These are phyloP conservation scores for Dinoponera quadriceps DNA, from an alignment of 1,140 invertebrate species.

Conservation along the genomic window DNA sequence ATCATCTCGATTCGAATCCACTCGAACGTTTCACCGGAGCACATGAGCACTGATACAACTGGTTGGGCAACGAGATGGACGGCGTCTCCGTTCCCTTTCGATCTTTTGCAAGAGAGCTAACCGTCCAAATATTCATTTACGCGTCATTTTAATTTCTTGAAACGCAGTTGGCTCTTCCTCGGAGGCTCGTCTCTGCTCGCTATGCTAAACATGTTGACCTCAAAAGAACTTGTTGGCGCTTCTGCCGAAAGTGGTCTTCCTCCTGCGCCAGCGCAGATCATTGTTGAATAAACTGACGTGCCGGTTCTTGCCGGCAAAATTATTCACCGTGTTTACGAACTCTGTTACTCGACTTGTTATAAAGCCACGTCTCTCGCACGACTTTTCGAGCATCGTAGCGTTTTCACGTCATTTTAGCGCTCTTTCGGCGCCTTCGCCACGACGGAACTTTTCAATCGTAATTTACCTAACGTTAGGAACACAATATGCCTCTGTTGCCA, in stretches of 20 bases:
- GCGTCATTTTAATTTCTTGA: slow-evolving; percentile 1
- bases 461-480: neutral
- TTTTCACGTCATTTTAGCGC: neutral
- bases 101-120: slow-evolving; percentile 15
- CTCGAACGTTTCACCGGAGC: neutral
- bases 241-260: slow-evolving; percentile 5
- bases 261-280: neutral
- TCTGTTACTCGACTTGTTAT: neutral
- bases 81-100: neutral
- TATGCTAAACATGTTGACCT: neutral
- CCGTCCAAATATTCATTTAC: slow-evolving; percentile 39
- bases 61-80: neutral
- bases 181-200: slow-evolving; percentile 2
- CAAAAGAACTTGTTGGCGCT: neutral
- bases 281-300: slow-evolving; percentile 24
- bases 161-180: slow-evolving; percentile 3
- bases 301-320: slow-evolving; percentile 3
- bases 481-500: too few species aligned
- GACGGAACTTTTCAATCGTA: neutral
- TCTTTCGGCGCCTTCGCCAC: neutral
- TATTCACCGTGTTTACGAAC: neutral
- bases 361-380: neutral
- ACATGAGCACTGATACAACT: neutral
- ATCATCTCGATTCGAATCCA: too few species aligned
- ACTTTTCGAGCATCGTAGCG: neutral